Evolutionary conservation across 1,140 invertebrate genomes (phyloP).

Genomic region (Lepidurus arcticus): DNA sequence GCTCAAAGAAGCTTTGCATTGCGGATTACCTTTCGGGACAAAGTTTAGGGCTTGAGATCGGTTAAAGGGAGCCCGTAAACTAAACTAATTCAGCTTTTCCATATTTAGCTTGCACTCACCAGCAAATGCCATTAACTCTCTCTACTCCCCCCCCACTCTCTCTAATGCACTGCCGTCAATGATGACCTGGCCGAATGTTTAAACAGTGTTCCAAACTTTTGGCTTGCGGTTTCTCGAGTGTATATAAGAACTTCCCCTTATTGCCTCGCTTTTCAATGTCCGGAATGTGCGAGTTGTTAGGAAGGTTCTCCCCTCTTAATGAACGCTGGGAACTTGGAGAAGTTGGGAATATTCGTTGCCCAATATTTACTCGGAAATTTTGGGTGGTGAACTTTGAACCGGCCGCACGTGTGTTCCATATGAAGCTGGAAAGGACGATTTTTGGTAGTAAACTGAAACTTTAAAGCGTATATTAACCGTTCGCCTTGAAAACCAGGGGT

Average conservation of each 20-base stretch:
- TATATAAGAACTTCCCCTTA: no score
- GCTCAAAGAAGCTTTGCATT: no score
- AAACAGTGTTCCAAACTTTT: neutral
- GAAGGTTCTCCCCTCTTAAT: no score
- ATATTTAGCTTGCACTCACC: constrained; percentile 6
- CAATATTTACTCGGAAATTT: constrained; percentile 4
- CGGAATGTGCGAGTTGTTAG: no score
- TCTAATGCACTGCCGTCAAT: neutral
- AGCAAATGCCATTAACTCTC: neutral
- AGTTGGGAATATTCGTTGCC: neutral
- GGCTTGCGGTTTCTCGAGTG: no score
- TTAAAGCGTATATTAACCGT: no score
- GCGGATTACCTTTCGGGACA: no score
- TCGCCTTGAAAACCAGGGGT: neutral
- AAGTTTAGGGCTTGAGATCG: no score
- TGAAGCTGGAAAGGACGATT: neutral
- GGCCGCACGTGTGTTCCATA: constrained; percentile 1
- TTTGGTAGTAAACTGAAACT: no score
- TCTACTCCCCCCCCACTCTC: neutral
- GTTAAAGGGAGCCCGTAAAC: neutral
- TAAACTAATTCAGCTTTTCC: neutral
- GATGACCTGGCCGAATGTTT: neutral
- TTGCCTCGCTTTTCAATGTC: no score
- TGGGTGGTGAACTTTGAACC: neutral
- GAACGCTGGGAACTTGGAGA: neutral